Conservation (phyloP, 2,888 invertebrate genomes). For the Trissoscelio sp. region DNA sequence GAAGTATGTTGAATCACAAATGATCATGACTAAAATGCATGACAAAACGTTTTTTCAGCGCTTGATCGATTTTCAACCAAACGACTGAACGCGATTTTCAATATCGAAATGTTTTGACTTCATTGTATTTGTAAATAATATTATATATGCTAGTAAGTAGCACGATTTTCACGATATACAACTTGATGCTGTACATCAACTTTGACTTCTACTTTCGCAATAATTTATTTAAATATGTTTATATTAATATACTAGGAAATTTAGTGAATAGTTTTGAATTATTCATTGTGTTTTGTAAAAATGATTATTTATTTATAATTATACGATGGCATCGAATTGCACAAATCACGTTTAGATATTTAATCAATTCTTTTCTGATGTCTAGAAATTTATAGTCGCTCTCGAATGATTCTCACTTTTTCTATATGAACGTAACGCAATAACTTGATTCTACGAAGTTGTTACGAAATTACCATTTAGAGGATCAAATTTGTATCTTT, state of each 20-base stretch:
- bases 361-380: not conserved
- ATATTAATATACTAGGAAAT: not conserved
- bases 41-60: not conserved
- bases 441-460: constrained; percentile 30
- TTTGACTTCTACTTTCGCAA: not conserved
- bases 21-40: not conserved
- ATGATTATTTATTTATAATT: not conserved
- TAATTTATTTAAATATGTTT: not conserved
- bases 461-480: constrained; percentile 31
- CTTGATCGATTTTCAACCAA: constrained; percentile 8
- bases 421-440: constrained; percentile 36
- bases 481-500: constrained; percentile 48
- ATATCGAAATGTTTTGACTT: constrained; percentile 10
- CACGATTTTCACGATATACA: constrained; percentile 10
- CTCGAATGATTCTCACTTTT: constrained; percentile 31
- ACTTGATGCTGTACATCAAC: constrained; percentile 1
- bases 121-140: constrained; percentile 18
- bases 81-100: constrained; percentile 12
- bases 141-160: not conserved
- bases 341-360: not conserved
- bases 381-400: constrained; percentile 2
- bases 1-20: not conserved
- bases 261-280: too few relatives aligned
- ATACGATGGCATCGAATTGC: not conserved
- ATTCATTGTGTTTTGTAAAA: not conserved